Conservation (phyloP, 2,113 vertebrate species). For the Neodontobutis hainanensis region DNA sequence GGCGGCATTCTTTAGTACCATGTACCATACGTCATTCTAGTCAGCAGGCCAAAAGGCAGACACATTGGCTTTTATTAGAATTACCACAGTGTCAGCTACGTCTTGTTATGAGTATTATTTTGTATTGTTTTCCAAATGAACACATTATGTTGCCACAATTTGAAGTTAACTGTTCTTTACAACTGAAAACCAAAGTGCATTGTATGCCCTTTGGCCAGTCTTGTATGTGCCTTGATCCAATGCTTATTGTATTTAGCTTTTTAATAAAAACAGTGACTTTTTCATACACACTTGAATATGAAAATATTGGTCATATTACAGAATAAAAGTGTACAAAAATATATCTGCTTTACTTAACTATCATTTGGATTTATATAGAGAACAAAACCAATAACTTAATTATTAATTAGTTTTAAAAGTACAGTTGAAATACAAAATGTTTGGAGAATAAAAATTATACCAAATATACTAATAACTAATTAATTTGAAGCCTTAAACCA, state of each 20-base stretch:
- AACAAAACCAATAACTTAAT: background rate
- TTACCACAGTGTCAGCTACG: constrained; percentile 80
- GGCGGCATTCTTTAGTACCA: constrained; percentile 76
- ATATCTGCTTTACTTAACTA: constrained; percentile 65
- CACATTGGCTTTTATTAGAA: constrained; percentile 82
- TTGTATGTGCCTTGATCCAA: constrained; percentile 99
- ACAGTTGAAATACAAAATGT: background rate
- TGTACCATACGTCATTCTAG: constrained; percentile 75
- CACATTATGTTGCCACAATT: constrained; percentile 90
- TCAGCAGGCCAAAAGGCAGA: constrained; percentile 73
- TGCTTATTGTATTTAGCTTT: constrained; percentile 99
- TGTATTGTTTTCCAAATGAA: constrained; percentile 77
- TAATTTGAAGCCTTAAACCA: constrained; percentile 18
- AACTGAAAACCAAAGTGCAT: constrained; percentile 99
- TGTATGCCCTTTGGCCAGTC: constrained; percentile 99
- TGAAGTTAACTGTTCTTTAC: constrained; percentile 87
- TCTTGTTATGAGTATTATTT: constrained; percentile 79
- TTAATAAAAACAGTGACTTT: constrained; percentile 92
- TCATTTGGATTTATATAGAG: constrained; percentile 9
- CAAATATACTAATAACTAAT: constrained; percentile 10
- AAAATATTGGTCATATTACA: constrained; percentile 97
- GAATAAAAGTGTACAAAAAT: constrained; percentile 89
- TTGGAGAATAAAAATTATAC: constrained; percentile 5
- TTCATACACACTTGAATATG: constrained; percentile 96
- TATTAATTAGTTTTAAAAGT: background rate